These are phyloP conservation scores for Mus minutoides DNA, from an alignment of 2,797 vertebrate species.

Conservation along the genomic window DNA sequence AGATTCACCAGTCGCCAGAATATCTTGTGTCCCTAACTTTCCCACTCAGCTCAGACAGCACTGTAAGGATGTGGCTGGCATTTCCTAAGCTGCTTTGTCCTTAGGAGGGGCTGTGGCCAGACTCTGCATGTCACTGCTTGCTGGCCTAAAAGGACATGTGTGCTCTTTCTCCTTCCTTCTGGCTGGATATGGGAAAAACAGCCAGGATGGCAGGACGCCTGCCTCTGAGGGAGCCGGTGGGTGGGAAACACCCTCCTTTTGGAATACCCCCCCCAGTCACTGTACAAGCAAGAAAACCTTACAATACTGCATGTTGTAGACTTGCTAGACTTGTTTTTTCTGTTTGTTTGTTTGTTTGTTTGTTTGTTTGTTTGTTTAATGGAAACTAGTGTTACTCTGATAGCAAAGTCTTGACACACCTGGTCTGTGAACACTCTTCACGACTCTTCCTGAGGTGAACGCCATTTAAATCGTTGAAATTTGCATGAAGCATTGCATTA, in stretches of 20 bases:
- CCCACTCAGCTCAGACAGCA: not conserved
- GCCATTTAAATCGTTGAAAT: slow-evolving; percentile 33
- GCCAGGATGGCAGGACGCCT: not conserved
- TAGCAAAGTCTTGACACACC: not conserved
- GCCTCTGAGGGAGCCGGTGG: not conserved
- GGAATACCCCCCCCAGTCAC: not conserved
- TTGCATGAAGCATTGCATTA: not conserved
- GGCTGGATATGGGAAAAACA: not conserved
- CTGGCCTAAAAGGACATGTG: not conserved
- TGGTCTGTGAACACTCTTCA: not conserved
- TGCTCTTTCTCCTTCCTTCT: not conserved
- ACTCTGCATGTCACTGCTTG: not conserved
- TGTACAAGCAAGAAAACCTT: not conserved
- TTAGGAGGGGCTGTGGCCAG: too few species aligned
- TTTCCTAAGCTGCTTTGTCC: not conserved
- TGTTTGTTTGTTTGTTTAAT: not conserved
- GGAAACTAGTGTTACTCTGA: not conserved
- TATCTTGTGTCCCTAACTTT: not conserved
- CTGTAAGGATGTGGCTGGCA: too few species aligned
- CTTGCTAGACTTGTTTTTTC: too few species aligned
- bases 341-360: not conserved
- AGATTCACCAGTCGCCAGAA: not conserved
- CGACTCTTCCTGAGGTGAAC: not conserved
- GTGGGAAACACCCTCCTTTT: not conserved
- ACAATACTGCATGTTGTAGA: not conserved